Conservation (phyloP, 2,888 invertebrate genomes). For the Chromoteleia sp. region DNA sequence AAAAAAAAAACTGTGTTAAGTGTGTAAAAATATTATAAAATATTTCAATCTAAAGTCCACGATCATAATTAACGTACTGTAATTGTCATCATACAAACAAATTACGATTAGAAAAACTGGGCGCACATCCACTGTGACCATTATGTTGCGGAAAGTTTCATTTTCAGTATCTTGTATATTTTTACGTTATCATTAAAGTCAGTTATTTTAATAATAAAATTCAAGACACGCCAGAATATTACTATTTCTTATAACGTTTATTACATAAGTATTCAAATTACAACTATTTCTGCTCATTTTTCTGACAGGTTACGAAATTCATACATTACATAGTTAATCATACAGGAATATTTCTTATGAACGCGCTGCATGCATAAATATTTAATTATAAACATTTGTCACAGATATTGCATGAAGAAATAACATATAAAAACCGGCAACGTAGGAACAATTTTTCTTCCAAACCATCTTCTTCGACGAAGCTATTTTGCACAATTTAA, state of each 20-base stretch:
- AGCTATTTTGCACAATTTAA: too few species aligned
- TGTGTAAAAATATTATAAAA: slow-evolving; percentile 14
- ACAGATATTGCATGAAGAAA: background rate
- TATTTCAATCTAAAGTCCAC: slow-evolving; percentile 4
- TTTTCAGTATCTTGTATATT: slow-evolving; percentile 12
- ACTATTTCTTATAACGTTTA: slow-evolving; percentile 31
- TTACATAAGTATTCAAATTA: slow-evolving; percentile 37
- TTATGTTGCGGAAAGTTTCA: slow-evolving; percentile 20
- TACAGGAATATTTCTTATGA: slow-evolving; percentile 11
- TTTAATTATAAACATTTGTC: slow-evolving; percentile 3
- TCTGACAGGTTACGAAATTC: slow-evolving; percentile 29
- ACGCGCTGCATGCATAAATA: background rate
- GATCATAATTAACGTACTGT: slow-evolving; percentile 12
- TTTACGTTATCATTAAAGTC: slow-evolving; percentile 35
- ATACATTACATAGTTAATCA: slow-evolving; percentile 11
- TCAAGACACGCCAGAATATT: slow-evolving; percentile 10
- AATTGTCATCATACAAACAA: slow-evolving; percentile 25
- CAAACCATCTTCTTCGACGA: too few species aligned
- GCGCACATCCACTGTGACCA: background rate
- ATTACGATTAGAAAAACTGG: slow-evolving; percentile 3
- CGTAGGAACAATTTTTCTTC: background rate
- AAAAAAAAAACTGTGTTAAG: background rate
- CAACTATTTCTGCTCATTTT: slow-evolving; percentile 24
- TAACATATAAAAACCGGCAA: too few species aligned
- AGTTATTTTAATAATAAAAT: slow-evolving; percentile 41